Percentiles rank a stretch among this genome's conserved stretches.
Conservation (phyloP, 2,888 invertebrate species). For the Limnephilus marmoratus region DNA sequence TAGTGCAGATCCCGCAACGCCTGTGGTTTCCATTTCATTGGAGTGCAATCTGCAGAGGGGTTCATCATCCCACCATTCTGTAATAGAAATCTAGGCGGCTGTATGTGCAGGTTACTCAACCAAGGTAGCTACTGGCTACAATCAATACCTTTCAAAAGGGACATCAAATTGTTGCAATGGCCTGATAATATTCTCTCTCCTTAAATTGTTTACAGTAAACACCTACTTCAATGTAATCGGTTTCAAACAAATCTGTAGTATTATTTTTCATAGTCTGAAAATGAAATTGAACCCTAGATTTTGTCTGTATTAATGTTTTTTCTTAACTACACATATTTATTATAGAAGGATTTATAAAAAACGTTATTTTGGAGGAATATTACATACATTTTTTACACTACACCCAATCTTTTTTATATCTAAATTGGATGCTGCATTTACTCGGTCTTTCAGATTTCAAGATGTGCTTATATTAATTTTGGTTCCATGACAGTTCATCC, state of each 20-base stretch:
- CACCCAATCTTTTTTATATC: too few species aligned
- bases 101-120: neutral
- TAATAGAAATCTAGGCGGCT: neutral
- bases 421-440: too few species aligned
- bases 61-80: neutral
- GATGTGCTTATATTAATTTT: too few species aligned
- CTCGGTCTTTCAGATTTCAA: too few species aligned
- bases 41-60: neutral
- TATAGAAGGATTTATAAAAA: neutral
- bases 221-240: neutral
- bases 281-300: neutral
- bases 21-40: constrained; percentile 2
- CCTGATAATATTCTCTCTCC: neutral
- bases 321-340: too few species aligned
- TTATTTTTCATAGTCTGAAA: neutral
- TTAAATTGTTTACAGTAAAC: neutral
- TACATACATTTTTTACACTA: too few species aligned
- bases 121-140: neutral
- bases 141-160: neutral
- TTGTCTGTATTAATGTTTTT: too few species aligned
- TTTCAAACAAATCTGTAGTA: too few species aligned
- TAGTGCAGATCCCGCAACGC: neutral
- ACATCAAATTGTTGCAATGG: neutral
- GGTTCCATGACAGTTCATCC: too few species aligned
- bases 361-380: neutral